Evolutionary conservation across 2,888 invertebrate species (phyloP), one percentile per base, ranked within the genome.

Genomic region (Nymphalis c-album): DNA sequence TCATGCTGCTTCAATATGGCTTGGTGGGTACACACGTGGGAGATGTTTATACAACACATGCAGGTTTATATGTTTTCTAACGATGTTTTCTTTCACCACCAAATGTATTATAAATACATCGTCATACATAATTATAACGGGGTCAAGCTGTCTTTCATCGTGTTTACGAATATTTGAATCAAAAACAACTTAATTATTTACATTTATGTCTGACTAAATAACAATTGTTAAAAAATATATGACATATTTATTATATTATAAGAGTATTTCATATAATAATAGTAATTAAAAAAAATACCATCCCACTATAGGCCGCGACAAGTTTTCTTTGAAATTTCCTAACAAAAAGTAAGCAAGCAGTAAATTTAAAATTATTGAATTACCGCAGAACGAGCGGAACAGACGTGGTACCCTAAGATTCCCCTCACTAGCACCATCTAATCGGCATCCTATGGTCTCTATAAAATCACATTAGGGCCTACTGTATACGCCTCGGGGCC

Each of bases 391-490:
- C 67, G 73, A 73, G 72, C 70, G 68, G 70, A 74, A 71, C 72
- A 75, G 72, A 60, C 69, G 70, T 58, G 71, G 69, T 64, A 61
- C 67, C 69, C 66, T 69, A 66, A 71, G 72, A 64, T 67, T 72
- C 76, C 76, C 77, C 78, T 77, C 75, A 75, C 76, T 76, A 76
- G 78, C 75, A 75, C 76, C 79, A 75, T 83, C 82, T 84, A 85
- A 85, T 84, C 84, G 85, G 76, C 80, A 83, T 84, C 80, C 83
- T 83, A 84, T 84, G 89, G 88, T 84, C 86, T 86, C 87, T 83
- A 89, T 87, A 88, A 90, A 91, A 90, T 90, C 89, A 90, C 87
- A 89, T 90, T 88, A 90, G 84, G 83, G 82, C 78, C 83, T 82
- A 80, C 82, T 81, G 85, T 82, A 82, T 74, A 73, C 85, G 86